Evolutionary conservation across 2,113 vertebrate species (phyloP), one percentile per base, ranked within the genome.

Genomic region (Rhinogobius similis): DNA sequence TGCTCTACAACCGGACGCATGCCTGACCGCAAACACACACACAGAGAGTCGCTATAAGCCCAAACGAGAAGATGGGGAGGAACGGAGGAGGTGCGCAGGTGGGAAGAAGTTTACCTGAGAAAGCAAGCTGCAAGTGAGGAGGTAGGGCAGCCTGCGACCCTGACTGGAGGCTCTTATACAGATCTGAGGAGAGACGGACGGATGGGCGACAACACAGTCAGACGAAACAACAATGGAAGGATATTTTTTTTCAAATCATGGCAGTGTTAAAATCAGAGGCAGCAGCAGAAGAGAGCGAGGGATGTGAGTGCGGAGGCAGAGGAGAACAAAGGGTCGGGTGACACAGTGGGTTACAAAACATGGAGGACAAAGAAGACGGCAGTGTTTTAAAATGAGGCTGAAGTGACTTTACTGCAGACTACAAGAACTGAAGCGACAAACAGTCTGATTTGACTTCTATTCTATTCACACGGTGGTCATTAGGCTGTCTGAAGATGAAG

Each of bases 141-240:
- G 96, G 95, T 93, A 98, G 94, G 93, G 94, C 91, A 91, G 96
- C 95, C 93, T 95, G 96, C 87, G 94, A 92, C 93, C 96, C 95
- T 88, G 96, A 95, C 93, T 98, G 97, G 94, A 99, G 95, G 94
- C 96, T 95, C 94, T 99, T 98, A 89, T 97, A 94, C 90, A 99
- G 94, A 93, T 97, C 97, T 99, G 90, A 87, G 82, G 79, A 86
- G 77, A 89, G 77, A 85, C 56, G 74, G 69, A 85, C 68, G 80
- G 26, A 64, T 27, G 70, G 67, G 73, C 56, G 69, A 46, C 71
- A 78, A 52, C 85, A 76, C 82, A 73, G 77, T 62, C 58, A 71
- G 72, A 46, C n/a, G 23, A 70, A 11, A 74, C 53, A 75, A 65
- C 43, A 63, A 71, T 39, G 9, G 44, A 29, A 21, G 46, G 46